A percentile compares a stretch with the other conserved stretches of the same genome.
phyloP scores from a whole-genome alignment of 1,140 invertebrate species.

The Heliconius hewitsoni region DNA sequence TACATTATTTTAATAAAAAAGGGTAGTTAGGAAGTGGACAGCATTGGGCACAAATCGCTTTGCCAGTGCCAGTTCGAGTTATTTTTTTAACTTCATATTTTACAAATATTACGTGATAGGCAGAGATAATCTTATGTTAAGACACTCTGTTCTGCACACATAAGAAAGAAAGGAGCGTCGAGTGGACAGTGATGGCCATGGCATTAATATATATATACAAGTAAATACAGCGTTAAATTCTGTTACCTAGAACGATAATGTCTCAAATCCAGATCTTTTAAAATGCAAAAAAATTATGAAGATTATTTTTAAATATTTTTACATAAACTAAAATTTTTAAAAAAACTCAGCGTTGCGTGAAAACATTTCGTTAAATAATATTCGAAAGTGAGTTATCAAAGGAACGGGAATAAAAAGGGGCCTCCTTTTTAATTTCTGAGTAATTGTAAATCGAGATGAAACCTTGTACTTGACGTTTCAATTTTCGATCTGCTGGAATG shows the following conservation, averaged over 20 bases:
- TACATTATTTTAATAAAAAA: not conserved
- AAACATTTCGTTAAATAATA: slow-evolving; percentile 3
- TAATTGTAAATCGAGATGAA: slow-evolving; percentile 29
- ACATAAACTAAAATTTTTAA: not conserved
- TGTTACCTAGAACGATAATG: too few relatives aligned
- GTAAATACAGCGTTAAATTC: too few relatives aligned
- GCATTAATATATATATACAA: too few relatives aligned
- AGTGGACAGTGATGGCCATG: too few relatives aligned
- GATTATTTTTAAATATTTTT: too few relatives aligned
- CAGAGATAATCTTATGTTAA: too few relatives aligned
- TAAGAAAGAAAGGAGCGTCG: too few relatives aligned
- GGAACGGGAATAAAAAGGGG: not conserved
- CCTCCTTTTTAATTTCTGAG: slow-evolving; percentile 17
- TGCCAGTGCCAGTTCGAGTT: not conserved
- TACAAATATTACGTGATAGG: not conserved
- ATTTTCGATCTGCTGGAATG: slow-evolving; percentile 28
- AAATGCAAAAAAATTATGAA: too few relatives aligned
- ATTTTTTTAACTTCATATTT: too few relatives aligned
- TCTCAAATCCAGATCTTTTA: too few relatives aligned
- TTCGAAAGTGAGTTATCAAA: not conserved
- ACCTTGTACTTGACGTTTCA: slow-evolving; percentile 32
- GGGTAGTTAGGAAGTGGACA: too few relatives aligned
- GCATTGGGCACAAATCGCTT: not conserved
- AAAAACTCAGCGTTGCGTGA: not conserved
- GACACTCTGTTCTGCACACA: too few relatives aligned